These are phyloP conservation scores for Dusona sp. DNA, from an alignment of 2,888 invertebrate genomes.

Conservation along the genomic window DNA sequence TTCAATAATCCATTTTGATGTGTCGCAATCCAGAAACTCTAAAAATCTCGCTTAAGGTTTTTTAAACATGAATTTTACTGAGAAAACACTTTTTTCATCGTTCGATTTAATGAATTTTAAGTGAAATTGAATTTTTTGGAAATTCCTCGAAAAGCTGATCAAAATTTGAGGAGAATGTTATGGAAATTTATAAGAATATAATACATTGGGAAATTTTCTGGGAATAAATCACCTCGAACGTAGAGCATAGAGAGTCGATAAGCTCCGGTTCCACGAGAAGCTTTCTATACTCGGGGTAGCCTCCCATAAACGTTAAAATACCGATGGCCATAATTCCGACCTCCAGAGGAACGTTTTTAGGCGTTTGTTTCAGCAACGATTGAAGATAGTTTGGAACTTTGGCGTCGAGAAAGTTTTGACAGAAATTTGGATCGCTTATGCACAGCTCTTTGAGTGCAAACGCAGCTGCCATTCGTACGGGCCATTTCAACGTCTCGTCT, in stretches of 20 bases:
- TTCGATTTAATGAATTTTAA: background rate
- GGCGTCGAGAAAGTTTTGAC: slow-evolving; percentile 70
- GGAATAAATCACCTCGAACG: slow-evolving; percentile 73
- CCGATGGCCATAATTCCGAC: slow-evolving; percentile 69
- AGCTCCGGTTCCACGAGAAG: slow-evolving; percentile 70
- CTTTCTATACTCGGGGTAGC: slow-evolving; percentile 68
- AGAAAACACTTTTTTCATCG: background rate
- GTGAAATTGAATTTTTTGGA: background rate
- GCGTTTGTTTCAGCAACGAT: slow-evolving; percentile 70
- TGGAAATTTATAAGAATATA: background rate
- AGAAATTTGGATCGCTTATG: slow-evolving; percentile 71
- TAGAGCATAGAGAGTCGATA: slow-evolving; percentile 72
- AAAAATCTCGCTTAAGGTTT: background rate
- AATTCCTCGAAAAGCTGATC: background rate
- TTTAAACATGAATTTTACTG: background rate
- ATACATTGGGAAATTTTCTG: background rate
- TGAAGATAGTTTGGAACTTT: slow-evolving; percentile 72
- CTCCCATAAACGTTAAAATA: slow-evolving; percentile 71
- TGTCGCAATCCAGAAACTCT: background rate
- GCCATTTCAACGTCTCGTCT: slow-evolving; percentile 74
- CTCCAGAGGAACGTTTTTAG: slow-evolving; percentile 71
- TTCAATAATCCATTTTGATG: no score
- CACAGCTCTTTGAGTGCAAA: slow-evolving; percentile 76
- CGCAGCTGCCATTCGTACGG: slow-evolving; percentile 73
- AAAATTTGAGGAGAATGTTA: background rate